Conservation (phyloP, 2,113 vertebrate species). For the Istiophorus platypterus region DNA sequence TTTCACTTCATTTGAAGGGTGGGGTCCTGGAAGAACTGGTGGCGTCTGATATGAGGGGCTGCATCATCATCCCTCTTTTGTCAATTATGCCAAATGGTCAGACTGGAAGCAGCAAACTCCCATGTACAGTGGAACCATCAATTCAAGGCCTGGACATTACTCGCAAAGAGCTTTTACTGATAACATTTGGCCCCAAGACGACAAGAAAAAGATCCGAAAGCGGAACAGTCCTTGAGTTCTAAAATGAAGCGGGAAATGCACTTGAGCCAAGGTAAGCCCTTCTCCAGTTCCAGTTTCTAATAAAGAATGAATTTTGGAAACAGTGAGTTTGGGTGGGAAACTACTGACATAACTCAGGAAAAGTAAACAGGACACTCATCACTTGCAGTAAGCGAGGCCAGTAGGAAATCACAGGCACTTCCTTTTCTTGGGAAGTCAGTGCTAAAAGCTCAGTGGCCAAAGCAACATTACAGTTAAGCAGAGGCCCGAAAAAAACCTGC, state of each 20-base stretch:
- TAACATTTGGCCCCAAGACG: not conserved
- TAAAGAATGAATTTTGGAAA: constrained; percentile 18
- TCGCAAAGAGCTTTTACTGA: not conserved
- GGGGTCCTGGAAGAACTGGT: constrained; percentile 47
- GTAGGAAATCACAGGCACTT: constrained; percentile 62
- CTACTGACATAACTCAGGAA: constrained; percentile 55
- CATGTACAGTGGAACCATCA: not conserved
- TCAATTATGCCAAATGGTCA: not conserved
- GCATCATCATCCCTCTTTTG: not conserved
- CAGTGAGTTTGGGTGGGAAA: constrained; percentile 42
- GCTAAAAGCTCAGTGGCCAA: constrained; percentile 3
- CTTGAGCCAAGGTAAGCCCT: constrained; percentile 3
- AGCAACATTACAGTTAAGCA: not conserved
- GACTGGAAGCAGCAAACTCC: not conserved
- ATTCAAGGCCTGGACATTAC: not conserved
- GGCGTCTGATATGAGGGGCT: constrained; percentile 51
- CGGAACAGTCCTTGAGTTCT: not conserved
- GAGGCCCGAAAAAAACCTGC: not conserved
- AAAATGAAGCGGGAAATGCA: constrained; percentile 34
- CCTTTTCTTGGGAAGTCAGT: constrained; percentile 38
- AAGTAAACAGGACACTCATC: constrained; percentile 64
- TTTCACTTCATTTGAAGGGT: constrained; percentile 34
- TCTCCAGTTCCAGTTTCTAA: constrained; percentile 2
- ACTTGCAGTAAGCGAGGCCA: constrained; percentile 20
- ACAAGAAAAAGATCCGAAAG: constrained; percentile 1